Conservation (phyloP, 2,113 vertebrate species). For the Cephalopterus ornatus region DNA sequence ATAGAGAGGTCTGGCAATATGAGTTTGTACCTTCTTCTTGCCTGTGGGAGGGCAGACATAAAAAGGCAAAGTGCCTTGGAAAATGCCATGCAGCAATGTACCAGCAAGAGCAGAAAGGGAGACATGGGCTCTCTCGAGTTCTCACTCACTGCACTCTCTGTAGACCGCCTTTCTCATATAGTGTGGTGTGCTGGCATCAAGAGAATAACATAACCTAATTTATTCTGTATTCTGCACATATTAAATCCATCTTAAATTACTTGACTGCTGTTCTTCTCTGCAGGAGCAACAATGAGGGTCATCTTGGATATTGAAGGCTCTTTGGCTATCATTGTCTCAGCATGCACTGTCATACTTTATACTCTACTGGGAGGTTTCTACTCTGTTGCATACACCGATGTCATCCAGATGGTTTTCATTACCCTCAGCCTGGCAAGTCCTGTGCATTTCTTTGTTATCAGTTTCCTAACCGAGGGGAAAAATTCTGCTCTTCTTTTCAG, state of each 20-base stretch:
- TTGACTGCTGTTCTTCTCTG: background rate
- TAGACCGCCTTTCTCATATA: background rate
- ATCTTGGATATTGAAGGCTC: conserved; percentile 77
- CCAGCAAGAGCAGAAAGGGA: background rate
- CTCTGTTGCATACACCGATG: conserved; percentile 85
- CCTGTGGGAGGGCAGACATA: background rate
- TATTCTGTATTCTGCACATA: background rate
- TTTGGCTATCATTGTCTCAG: conserved; percentile 77
- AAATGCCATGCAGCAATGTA: background rate
- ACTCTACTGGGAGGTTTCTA: conserved; percentile 85
- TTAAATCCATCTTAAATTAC: background rate
- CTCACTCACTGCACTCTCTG: background rate
- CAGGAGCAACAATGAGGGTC: conserved; percentile 82
- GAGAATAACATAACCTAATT: background rate
- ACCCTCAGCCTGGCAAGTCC: conserved; percentile 78
- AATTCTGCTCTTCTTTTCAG: background rate
- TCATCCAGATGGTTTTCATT: conserved; percentile 82
- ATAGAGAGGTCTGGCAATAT: background rate
- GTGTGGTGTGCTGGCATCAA: background rate
- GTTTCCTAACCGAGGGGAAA: background rate
- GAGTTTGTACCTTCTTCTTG: background rate
- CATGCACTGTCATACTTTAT: conserved; percentile 78
- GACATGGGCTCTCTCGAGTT: accelerated
- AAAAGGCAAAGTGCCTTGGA: background rate
- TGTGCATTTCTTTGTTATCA: background rate